A percentile compares a stretch with the other conserved stretches of the same genome.
phyloP scores from a whole-genome alignment of 1,140 invertebrate species.

The Elymnias hypermnestra region DNA sequence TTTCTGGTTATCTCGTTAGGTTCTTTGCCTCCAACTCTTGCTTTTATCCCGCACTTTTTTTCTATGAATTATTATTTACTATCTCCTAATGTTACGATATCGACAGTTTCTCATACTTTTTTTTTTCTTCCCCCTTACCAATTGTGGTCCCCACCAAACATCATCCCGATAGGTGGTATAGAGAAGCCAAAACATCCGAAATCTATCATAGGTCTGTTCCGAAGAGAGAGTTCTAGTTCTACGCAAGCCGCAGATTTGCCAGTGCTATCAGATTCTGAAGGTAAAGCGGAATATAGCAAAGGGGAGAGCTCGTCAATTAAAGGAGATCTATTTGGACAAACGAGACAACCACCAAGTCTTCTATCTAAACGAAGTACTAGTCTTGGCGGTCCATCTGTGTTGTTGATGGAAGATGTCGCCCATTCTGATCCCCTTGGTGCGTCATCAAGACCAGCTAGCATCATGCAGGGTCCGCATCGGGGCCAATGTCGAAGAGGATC shows the following conservation, averaged over 20 bases:
- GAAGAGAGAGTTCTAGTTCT: conserved; percentile 80
- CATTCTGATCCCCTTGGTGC: conserved; percentile 76
- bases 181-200: conserved; percentile 83
- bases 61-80: background rate
- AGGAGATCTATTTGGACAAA: conserved; percentile 31
- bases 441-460: conserved; percentile 67
- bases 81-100: background rate
- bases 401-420: conserved; percentile 76
- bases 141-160: conserved; percentile 24
- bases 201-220: conserved; percentile 84
- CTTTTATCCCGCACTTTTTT: background rate
- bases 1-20: no score
- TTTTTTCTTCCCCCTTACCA: conserved; percentile 43
- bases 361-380: conserved; percentile 67
- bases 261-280: conserved; percentile 72
- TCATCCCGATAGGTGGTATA: conserved; percentile 77
- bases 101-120: conserved; percentile 32
- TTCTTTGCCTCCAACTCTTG: no score
- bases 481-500: conserved; percentile 80
- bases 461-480: conserved; percentile 75
- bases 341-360: conserved; percentile 45
- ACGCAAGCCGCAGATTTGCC: conserved; percentile 68
- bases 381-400: conserved; percentile 67
- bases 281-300: conserved; percentile 50
- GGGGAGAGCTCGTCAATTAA: conserved; percentile 43